Base-by-base conservation (phyloP, 2,888 invertebrate genomes). In the Shargacucullia verbasci region DNA sequence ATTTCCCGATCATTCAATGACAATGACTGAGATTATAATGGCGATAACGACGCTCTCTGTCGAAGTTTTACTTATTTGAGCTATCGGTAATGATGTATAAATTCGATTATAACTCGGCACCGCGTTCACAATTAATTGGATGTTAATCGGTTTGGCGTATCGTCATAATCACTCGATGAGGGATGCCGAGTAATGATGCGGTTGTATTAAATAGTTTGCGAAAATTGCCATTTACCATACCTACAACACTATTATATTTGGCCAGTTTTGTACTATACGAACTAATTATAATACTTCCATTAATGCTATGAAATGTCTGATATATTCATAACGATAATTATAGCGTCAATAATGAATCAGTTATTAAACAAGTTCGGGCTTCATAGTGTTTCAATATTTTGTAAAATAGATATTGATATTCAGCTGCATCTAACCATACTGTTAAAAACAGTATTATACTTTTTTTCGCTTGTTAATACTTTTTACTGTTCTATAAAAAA, bases 51-150 rank as follows among this genome's bases (percentile, higher is more conserved):
- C 20, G 31, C 37, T 38, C 39, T 37, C 37, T 40, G 54, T 44
- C 39, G 41, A 62, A 72, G 62, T 70, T 70, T 70, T 62, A 54
- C 59, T 67, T 68, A 70, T 72, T 59, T 44, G 59, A 68, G 59
- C 59, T 50, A 67, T 56, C 53, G 49, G 53, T 60, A 64, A 64
- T 69, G 53, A 60, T 12, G 60, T 73, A 56, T 52, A 60, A 64
- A 55, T 53, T 73, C 47, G 58, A 59, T 69, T 68, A 69, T 63
- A 55, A 64, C 54, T 53, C 45, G 40, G 39, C 33, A 55, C 44
- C 49, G 52, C 55, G 62, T 56, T 58, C 56, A 64, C 73, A 69
- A 69, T 71, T 71, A 71, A 71, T 73, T 73, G 59, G 45, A 46
- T 29, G 57, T 55, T 71, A 73, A 73, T 71, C 50, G 70, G 57